These are phyloP conservation scores for Diprion similis DNA, from an alignment of 1,140 invertebrate species.

Conservation along the genomic window DNA sequence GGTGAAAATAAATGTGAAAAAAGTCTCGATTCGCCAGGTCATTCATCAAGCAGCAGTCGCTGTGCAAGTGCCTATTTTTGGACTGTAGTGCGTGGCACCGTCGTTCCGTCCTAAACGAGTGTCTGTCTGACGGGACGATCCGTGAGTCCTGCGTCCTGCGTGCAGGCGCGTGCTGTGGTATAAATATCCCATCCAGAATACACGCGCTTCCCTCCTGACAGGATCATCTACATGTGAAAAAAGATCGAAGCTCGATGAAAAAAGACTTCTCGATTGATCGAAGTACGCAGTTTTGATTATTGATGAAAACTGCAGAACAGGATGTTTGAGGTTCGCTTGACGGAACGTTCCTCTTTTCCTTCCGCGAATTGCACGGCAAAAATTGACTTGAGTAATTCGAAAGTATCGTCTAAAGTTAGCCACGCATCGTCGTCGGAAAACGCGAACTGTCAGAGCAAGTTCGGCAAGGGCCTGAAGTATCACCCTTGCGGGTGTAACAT, in stretches of 20 bases:
- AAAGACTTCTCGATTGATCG: background rate
- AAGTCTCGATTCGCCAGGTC: background rate
- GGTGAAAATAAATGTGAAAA: background rate
- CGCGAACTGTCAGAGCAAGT: background rate
- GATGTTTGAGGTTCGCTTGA: background rate
- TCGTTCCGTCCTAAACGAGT: background rate
- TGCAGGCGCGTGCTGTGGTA: no score
- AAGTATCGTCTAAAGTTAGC: background rate
- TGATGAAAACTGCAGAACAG: background rate
- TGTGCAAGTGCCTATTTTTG: background rate
- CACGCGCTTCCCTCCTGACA: no score
- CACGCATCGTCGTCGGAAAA: background rate
- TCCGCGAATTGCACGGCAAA: background rate
- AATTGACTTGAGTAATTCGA: background rate
- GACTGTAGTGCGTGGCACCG: background rate
- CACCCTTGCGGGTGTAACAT: background rate
- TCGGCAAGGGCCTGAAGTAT: background rate
- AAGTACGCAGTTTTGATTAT: background rate
- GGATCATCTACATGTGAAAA: no score
- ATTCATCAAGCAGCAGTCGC: background rate
- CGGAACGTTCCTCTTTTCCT: background rate
- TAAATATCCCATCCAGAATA: no score
- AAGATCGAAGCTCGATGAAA: no score
- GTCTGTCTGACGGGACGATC: background rate
- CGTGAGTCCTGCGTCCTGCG: no score